Conservation (phyloP, 1,140 invertebrate species). For the Lepidurus couesii region DNA sequence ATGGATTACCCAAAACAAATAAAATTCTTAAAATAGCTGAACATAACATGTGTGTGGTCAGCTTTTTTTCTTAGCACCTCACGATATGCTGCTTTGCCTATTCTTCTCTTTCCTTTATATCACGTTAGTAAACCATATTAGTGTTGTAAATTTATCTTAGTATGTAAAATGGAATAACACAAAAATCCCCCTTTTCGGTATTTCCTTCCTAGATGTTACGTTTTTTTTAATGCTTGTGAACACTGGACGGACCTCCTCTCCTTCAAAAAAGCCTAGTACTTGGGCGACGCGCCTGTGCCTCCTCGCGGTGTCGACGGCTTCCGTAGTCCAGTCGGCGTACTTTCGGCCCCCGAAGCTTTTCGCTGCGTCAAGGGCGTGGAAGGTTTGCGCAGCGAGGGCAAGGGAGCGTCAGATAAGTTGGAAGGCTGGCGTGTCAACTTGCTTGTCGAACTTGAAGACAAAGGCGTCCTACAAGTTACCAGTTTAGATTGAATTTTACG, state of each 20-base stretch:
- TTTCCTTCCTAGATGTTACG: conserved; percentile 15
- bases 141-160: conserved; percentile 5
- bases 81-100: not conserved
- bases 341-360: not conserved
- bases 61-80: not conserved
- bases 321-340: conserved; percentile 22
- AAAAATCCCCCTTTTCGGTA: not conserved
- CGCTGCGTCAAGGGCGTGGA: conserved; percentile 9
- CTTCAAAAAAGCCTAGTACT: not conserved
- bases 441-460: not conserved
- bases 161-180: conserved; percentile 22
- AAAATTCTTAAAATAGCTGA: not conserved
- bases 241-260: conserved; percentile 8
- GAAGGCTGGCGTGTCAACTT: not conserved
- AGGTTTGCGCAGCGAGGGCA: conserved; percentile 13
- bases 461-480: conserved; percentile 10
- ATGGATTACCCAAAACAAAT: not conserved
- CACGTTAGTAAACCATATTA: conserved; percentile 22
- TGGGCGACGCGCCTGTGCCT: not conserved
- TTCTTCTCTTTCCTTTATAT: not conserved
- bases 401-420: conserved; percentile 20
- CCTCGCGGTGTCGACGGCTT: conserved; percentile 23
- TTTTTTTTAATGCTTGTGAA: conserved; percentile 3
- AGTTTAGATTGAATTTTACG: not conserved
- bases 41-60: not conserved